Percentiles rank a stretch among this genome's conserved stretches.
phyloP scores from a whole-genome alignment of 1,140 invertebrate species.

The Eriocheir sinensis region DNA sequence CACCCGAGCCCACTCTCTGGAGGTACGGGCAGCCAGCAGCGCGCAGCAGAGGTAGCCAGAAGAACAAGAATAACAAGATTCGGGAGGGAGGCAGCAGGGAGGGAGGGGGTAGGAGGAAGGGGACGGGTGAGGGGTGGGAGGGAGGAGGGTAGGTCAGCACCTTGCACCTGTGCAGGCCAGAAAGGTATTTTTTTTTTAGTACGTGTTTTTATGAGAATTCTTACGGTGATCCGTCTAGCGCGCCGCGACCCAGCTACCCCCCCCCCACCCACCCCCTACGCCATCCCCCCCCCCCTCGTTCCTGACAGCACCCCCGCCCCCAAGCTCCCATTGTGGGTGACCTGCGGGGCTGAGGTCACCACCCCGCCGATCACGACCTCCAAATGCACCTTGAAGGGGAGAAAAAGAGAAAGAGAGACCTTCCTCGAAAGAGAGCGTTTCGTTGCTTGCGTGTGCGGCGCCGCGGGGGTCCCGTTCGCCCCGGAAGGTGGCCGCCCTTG shows the following conservation, averaged over 20 bases:
- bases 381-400: neutral
- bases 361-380: constrained; percentile 5
- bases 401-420: neutral
- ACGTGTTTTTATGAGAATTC: constrained; percentile 49
- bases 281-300: neutral
- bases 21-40: neutral
- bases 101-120: neutral
- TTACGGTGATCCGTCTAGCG: constrained; percentile 62
- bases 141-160: constrained; percentile 42
- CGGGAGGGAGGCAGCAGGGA: constrained; percentile 28
- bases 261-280: neutral
- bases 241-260: constrained; percentile 6
- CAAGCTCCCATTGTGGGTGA: neutral
- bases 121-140: neutral
- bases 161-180: constrained; percentile 57
- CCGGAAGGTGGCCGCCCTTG: neutral
- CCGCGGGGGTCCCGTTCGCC: neutral
- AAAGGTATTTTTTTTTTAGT: constrained; percentile 40
- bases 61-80: constrained; percentile 30
- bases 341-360: constrained; percentile 2
- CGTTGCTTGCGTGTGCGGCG: neutral
- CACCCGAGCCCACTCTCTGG: neutral
- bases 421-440: neutral
- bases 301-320: neutral
- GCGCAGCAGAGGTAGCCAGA: constrained; percentile 33